Conservation (phyloP, 2,113 vertebrate species). For the Oenanthe melanoleuca region DNA sequence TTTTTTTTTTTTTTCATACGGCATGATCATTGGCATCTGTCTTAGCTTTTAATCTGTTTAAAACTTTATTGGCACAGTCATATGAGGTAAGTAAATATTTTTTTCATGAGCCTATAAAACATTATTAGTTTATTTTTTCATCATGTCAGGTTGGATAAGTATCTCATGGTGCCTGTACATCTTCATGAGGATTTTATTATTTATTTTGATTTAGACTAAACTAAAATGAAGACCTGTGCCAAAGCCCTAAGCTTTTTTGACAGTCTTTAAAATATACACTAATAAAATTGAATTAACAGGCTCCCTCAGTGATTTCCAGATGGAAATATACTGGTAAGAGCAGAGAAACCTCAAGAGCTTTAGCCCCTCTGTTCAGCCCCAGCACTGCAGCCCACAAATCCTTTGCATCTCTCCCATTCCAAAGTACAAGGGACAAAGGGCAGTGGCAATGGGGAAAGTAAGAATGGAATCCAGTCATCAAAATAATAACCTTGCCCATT, state of each 20-base stretch:
- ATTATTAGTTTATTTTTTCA: slow-evolving; percentile 60
- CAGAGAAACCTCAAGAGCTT: neutral
- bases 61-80: slow-evolving; percentile 23
- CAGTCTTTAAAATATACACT: slow-evolving; percentile 60
- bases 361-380: neutral
- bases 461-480: neutral
- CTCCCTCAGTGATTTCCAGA: slow-evolving; percentile 40
- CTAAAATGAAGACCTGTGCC: slow-evolving; percentile 37
- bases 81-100: slow-evolving; percentile 47
- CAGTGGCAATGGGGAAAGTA: neutral
- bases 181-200: slow-evolving; percentile 64
- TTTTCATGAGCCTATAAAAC: slow-evolving; percentile 59
- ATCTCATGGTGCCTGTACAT: slow-evolving; percentile 53
- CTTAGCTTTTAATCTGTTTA: slow-evolving; percentile 21
- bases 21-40: neutral
- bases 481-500: neutral
- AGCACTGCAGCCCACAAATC: neutral
- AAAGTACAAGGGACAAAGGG: neutral
- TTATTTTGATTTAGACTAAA: slow-evolving; percentile 68
- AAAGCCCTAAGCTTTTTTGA: slow-evolving; percentile 30
- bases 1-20: neutral
- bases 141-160: slow-evolving; percentile 37
- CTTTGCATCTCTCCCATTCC: neutral
- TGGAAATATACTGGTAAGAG: neutral
- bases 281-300: slow-evolving; percentile 66